phyloP scores from a whole-genome alignment of 1,140 invertebrate species.

The Mesaphorura yosii region DNA sequence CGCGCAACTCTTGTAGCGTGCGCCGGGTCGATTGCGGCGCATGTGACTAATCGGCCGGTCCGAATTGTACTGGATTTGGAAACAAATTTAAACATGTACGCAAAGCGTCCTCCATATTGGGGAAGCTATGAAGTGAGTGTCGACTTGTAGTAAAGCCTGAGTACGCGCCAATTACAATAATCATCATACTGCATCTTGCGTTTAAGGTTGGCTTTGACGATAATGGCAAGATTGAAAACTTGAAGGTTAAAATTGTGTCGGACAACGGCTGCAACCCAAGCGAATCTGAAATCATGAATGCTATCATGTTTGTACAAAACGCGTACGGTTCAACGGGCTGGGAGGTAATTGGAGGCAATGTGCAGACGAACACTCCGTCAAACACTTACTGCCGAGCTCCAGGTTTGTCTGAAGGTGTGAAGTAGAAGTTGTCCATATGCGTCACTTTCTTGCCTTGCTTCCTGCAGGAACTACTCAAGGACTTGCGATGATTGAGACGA shows the following conservation, averaged over 20 bases:
- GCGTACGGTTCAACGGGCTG: slow-evolving; percentile 31
- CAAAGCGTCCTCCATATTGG: slow-evolving; percentile 47
- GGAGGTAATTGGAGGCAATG: slow-evolving; percentile 28
- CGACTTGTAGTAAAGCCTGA: slow-evolving; percentile 9
- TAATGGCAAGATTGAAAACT: slow-evolving; percentile 24
- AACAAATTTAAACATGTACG: slow-evolving; percentile 51
- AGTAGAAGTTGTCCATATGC: neutral
- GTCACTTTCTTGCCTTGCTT: slow-evolving; percentile 29
- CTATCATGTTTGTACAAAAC: slow-evolving; percentile 26
- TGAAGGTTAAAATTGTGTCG: slow-evolving; percentile 24
- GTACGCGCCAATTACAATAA: neutral
- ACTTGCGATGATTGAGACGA: slow-evolving; percentile 54
- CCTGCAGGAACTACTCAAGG: slow-evolving; percentile 49
- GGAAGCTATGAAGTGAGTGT: slow-evolving; percentile 49
- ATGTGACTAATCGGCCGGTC: slow-evolving; percentile 47
- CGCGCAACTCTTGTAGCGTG: slow-evolving; percentile 43
- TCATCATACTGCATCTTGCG: neutral
- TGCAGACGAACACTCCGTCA: slow-evolving; percentile 32
- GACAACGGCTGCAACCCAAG: slow-evolving; percentile 30
- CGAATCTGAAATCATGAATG: slow-evolving; percentile 19
- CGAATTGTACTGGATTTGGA: slow-evolving; percentile 51
- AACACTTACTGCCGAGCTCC: slow-evolving; percentile 33
- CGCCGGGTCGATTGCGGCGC: slow-evolving; percentile 50
- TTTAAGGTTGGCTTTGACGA: slow-evolving; percentile 27
- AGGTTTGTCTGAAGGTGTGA: slow-evolving; percentile 10